These are phyloP conservation scores for Cherax destructor DNA, from an alignment of 1,140 invertebrate genomes.

Conservation along the genomic window DNA sequence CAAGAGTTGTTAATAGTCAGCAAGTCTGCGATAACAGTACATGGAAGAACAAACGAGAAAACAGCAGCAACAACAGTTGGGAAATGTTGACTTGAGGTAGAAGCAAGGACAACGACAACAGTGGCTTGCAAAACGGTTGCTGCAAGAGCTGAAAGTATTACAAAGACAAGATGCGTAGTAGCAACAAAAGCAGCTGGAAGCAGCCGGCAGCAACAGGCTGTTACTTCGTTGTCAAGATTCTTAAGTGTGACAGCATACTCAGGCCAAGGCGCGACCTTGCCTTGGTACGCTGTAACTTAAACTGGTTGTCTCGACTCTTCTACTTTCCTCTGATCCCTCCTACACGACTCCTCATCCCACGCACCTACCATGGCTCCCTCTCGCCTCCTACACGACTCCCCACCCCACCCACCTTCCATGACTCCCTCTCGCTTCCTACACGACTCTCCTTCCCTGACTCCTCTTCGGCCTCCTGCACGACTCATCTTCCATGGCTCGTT, in stretches of 20 bases:
- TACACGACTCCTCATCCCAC: not conserved
- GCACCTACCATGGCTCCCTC: no score
- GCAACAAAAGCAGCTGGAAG: not conserved
- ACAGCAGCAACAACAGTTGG: no score
- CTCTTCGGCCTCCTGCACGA: not conserved
- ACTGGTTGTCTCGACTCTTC: not conserved
- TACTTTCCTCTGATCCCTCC: not conserved
- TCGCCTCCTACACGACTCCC: not conserved
- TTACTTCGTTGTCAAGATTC: conserved; percentile 11
- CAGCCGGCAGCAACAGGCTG: conserved; percentile 3
- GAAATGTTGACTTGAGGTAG: not conserved
- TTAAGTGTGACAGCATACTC: not conserved
- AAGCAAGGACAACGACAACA: not conserved
- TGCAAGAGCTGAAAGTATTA: not conserved
- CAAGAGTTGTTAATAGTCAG: no score
- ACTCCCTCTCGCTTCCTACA: no score
- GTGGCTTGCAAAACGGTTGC: not conserved
- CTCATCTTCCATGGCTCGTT: no score
- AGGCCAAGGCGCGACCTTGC: not conserved
- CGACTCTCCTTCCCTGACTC: no score
- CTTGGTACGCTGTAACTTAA: not conserved
- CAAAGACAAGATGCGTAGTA: not conserved
- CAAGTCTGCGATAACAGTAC: no score
- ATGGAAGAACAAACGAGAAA: no score
- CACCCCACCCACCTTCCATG: not conserved